phyloP scores from a whole-genome alignment of 1,140 invertebrate species.

The Dreissena polymorpha region DNA sequence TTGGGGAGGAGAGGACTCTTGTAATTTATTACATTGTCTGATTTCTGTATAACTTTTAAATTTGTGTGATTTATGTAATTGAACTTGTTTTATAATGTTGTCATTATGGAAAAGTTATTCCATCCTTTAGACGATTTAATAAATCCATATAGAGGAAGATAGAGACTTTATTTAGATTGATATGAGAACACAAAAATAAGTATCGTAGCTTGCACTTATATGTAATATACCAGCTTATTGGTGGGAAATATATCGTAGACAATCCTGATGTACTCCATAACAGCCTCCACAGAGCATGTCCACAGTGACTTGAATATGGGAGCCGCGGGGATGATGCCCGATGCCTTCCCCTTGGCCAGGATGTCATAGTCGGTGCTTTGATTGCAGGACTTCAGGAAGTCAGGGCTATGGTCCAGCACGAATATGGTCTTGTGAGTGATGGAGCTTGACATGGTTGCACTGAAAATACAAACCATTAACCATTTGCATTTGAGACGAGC shows the following conservation, averaged over 20 bases:
- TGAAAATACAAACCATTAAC: neutral
- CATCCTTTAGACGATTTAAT: too few relatives aligned
- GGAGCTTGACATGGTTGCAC: conserved; percentile 9
- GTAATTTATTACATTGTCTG: too few relatives aligned
- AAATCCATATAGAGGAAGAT: too few relatives aligned
- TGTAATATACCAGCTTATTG: conserved; percentile 87
- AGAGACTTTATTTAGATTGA: too few relatives aligned
- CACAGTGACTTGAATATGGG: conserved; percentile 94
- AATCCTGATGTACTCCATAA: conserved; percentile 96
- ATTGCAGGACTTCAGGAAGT: conserved; percentile 93
- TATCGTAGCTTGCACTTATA: too few relatives aligned
- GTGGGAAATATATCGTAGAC: conserved; percentile 97
- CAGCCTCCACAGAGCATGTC: conserved; percentile 96
- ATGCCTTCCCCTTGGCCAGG: conserved; percentile 77
- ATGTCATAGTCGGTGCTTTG: conserved; percentile 94
- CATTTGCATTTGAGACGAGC: too few relatives aligned
- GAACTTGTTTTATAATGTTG: too few relatives aligned
- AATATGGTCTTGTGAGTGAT: conserved; percentile 93
- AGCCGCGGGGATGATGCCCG: conserved; percentile 86
- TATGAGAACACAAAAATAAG: too few relatives aligned
- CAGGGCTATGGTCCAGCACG: conserved; percentile 94
- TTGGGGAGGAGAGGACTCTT: too few relatives aligned
- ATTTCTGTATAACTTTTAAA: too few relatives aligned
- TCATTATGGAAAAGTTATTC: too few relatives aligned
- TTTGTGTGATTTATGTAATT: too few relatives aligned